Base-by-base conservation (phyloP, 2,797 vertebrate genomes). In the Galago senegalensis region DNA sequence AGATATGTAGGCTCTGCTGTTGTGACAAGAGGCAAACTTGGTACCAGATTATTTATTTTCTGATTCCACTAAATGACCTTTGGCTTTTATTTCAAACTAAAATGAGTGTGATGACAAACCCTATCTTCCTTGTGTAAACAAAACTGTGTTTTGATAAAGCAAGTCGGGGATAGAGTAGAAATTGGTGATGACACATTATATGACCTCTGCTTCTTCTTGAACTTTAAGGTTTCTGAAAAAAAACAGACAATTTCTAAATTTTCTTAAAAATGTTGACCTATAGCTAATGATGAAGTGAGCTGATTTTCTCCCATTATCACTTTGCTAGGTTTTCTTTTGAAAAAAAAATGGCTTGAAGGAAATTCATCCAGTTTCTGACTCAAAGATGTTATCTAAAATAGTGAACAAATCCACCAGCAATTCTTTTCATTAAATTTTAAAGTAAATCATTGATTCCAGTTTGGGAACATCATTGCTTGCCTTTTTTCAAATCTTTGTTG, bases 141-240 rank as follows among this genome's bases (percentile, higher is more conserved):
- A 92, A 87, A 75, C 23, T 80, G 25, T 90, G 49, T 82, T 93
- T 97, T 65, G 85, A 81, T 43, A 95, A 97, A 95, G 25, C 16
- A 87, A 91, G n/a, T 96, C 69, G 81, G 27, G 43, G 58, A 70
- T 63, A 43, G 84, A 81, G 69, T 49, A 34, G 60, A 94, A 94
- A 89, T 73, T 77, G 25, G 40, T 81, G 56, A 20, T 58, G 86
- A 89, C 77, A 70, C n/a, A 43, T 65, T 29, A 43, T 1, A n/a
- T 72, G 34, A 46, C 49, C 56, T 89, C 61, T 69, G 20, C 89
- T 88, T 84, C 49, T 79, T 91, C 75, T 46, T 1, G 31, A 91
- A 86, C 77, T 91, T 53, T 67, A 82, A 53, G 69, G n/a, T 85
- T 77, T 61, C 40, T 79, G 81, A 43, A 31, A 23, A 23, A 40